Conservation (phyloP, 1,140 invertebrate genomes). For the Tetragonula clypearis region DNA sequence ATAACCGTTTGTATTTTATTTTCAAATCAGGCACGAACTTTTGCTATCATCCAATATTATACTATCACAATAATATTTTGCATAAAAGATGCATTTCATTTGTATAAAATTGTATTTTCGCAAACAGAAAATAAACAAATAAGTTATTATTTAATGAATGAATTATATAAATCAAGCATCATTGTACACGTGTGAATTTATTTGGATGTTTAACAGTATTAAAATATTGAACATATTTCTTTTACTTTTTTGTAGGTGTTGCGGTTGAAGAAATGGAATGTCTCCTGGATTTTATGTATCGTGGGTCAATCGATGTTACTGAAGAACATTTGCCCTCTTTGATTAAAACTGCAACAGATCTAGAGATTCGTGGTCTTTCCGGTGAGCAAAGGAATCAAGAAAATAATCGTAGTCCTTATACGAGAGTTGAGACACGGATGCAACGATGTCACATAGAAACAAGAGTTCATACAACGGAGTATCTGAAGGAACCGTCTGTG, state of each 20-base stretch:
- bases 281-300: conserved; percentile 88
- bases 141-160: background rate
- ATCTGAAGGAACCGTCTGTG: conserved; percentile 69
- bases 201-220: background rate
- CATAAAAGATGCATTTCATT: too few relatives aligned
- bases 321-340: conserved; percentile 85
- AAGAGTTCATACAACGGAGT: conserved; percentile 71
- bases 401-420: conserved; percentile 66
- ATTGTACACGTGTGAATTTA: background rate
- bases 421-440: conserved; percentile 67
- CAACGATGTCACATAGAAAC: conserved; percentile 70
- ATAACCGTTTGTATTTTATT: too few relatives aligned
- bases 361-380: conserved; percentile 84
- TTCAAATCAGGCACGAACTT: too few relatives aligned
- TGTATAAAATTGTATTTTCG: too few relatives aligned
- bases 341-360: conserved; percentile 86
- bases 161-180: background rate
- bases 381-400: conserved; percentile 71
- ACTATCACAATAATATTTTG: too few relatives aligned
- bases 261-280: conserved; percentile 87
- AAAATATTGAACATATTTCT: background rate
- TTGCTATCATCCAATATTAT: too few relatives aligned
- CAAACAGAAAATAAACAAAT: background rate
- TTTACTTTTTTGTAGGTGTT: conserved; percentile 75
- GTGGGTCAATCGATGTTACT: conserved; percentile 87